Percentiles rank a stretch among this genome's conserved stretches.
Evolutionary conservation across 1,140 invertebrate genomes (phyloP).

Genomic region (Drosophila sp.): DNA sequence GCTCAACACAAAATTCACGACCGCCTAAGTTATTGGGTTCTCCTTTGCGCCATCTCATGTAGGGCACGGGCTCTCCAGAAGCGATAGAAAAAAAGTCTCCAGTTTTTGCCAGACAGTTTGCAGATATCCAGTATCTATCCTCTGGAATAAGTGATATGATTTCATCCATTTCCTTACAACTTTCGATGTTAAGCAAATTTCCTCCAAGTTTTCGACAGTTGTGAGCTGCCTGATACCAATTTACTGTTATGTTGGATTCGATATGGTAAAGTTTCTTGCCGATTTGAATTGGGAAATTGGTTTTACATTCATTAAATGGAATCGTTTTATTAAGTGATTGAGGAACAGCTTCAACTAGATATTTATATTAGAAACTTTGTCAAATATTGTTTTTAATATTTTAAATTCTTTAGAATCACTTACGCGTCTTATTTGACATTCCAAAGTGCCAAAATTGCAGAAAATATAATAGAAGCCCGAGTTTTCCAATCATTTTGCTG

Average conservation of each 20-base stretch:
- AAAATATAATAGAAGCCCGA: not conserved
- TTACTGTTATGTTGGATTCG: not conserved
- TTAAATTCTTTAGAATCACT: not conserved
- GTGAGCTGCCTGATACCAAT: constrained; percentile 20
- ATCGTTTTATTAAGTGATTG: not conserved
- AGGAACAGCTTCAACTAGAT: not conserved
- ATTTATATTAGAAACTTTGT: not conserved
- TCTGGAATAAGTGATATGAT: not conserved
- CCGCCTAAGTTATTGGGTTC: constrained; percentile 8
- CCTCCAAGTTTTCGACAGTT: constrained; percentile 28
- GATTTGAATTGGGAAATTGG: constrained; percentile 29
- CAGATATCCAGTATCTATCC: constrained; percentile 23
- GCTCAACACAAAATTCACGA: constrained; percentile 5
- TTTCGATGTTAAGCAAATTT: constrained; percentile 32
- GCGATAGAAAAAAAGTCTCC: constrained; percentile 9
- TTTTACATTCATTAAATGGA: not conserved
- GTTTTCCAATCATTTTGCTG: constrained; percentile 13
- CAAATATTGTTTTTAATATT: not conserved
- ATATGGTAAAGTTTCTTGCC: constrained; percentile 29
- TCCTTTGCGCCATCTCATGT: constrained; percentile 1
- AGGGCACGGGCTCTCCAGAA: constrained; percentile 21
- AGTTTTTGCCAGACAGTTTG: not conserved
- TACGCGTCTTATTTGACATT: constrained; percentile 16
- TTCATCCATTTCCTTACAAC: constrained; percentile 12
- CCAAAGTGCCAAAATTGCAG: not conserved